phyloP scores from a whole-genome alignment of 2,113 vertebrate genomes.

The Perca schrenkii region DNA sequence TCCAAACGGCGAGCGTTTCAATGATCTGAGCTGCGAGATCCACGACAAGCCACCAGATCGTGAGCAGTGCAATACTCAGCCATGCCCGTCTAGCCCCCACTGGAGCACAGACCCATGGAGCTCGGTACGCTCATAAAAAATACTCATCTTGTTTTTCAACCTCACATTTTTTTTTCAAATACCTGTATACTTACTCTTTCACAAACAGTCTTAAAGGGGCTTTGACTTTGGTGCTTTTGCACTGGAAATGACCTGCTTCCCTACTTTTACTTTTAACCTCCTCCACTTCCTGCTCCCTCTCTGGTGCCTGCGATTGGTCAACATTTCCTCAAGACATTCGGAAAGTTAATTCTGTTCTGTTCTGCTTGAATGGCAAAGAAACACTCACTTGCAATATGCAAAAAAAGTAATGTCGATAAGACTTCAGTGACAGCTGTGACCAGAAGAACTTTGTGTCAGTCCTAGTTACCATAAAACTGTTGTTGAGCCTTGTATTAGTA shows the following conservation, averaged over 20 bases:
- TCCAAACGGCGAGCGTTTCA: conserved; percentile 93
- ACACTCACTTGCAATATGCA: conserved; percentile 43
- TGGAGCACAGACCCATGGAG: conserved; percentile 98
- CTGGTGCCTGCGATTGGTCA: conserved; percentile 54
- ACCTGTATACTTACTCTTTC: conserved; percentile 48
- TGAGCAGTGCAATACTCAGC: conserved; percentile 96
- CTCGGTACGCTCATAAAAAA: conserved; percentile 95
- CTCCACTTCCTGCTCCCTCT: conserved; percentile 54
- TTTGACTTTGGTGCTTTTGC: conserved; percentile 48
- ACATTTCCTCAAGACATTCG: conserved; percentile 58
- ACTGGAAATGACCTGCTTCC: conserved; percentile 36
- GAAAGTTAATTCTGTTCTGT: conserved; percentile 57
- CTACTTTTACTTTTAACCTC: conserved; percentile 45
- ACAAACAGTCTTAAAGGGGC: conserved; percentile 42
- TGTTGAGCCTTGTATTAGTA: conserved; percentile 67
- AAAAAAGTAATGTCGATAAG: conserved; percentile 54
- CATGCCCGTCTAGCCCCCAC: conserved; percentile 89
- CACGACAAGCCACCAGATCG: conserved; percentile 96
- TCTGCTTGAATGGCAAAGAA: conserved; percentile 66
- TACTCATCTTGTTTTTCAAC: conserved; percentile 66
- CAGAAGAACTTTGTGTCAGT: conserved; percentile 61
- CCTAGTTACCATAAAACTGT: conserved; percentile 57
- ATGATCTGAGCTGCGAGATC: conserved; percentile 97
- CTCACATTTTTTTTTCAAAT: conserved; percentile 51
- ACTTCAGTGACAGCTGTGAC: conserved; percentile 74